These are phyloP conservation scores for Neria commutata DNA, from an alignment of 2,888 invertebrate species.

Conservation along the genomic window DNA sequence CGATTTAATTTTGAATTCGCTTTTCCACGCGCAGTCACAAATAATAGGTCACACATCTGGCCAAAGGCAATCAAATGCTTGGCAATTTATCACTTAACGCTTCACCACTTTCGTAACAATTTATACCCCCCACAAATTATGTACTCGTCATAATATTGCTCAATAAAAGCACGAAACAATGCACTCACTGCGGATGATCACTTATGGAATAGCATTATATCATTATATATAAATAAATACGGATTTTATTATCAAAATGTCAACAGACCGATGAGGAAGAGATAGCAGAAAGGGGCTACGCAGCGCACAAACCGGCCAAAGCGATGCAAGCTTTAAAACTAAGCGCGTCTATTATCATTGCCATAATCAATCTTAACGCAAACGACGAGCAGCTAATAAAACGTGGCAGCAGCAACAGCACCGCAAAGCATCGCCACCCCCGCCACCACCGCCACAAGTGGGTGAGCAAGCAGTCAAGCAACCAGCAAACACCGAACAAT, in stretches of 20 bases:
- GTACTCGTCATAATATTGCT: conserved; percentile 13
- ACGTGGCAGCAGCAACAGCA: not conserved
- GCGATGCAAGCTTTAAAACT: conserved; percentile 5
- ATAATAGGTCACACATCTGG: too few relatives aligned
- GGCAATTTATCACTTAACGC: conserved; percentile 2
- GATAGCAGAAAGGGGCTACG: not conserved
- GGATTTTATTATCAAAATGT: conserved; percentile 16
- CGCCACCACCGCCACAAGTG: not conserved
- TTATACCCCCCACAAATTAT: not conserved
- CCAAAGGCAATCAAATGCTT: too few relatives aligned
- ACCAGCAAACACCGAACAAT: too few relatives aligned
- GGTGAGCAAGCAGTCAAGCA: too few relatives aligned
- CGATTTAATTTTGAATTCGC: too few relatives aligned
- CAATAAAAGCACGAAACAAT: conserved; percentile 6
- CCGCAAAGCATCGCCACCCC: not conserved
- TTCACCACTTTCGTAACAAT: not conserved
- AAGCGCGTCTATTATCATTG: conserved; percentile 20
- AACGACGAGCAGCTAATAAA: conserved; percentile 4
- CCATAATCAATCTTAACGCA: conserved; percentile 22
- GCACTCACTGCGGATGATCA: not conserved
- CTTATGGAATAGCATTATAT: not conserved
- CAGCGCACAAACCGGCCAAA: not conserved
- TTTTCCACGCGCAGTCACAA: too few relatives aligned
- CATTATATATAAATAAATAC: not conserved
- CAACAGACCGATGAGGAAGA: not conserved